Evolutionary conservation across 2,113 vertebrate species (phyloP).

Genomic region (Tachysurus vachellii): DNA sequence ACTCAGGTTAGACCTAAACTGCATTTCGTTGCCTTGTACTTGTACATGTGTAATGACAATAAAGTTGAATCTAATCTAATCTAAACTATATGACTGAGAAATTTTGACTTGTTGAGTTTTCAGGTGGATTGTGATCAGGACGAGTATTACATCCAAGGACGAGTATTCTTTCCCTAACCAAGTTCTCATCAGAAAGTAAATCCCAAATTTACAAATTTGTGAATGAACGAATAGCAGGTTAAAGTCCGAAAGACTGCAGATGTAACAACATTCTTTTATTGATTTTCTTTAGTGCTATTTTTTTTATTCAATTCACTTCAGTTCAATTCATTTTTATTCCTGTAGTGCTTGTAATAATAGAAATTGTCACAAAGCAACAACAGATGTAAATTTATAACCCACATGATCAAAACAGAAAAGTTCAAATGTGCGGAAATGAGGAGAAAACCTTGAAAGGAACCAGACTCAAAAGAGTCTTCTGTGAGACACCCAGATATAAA

Average conservation of each 20-base stretch:
- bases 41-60: too few relatives aligned
- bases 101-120: background rate
- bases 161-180: background rate
- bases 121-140: background rate
- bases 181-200: background rate
- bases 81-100: background rate
- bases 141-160: background rate
- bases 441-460: background rate
- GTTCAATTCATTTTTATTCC: background rate
- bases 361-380: background rate
- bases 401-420: background rate
- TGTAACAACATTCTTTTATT: background rate
- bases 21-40: too few relatives aligned
- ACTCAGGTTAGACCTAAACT: too few relatives aligned
- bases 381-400: too few relatives aligned
- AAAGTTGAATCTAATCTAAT: too few relatives aligned
- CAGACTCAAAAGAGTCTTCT: background rate
- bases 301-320: background rate
- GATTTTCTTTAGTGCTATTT: background rate
- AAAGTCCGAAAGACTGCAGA: background rate
- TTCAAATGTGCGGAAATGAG: background rate
- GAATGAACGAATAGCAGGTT: background rate
- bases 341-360: background rate
- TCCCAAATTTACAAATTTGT: background rate
- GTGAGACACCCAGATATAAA: background rate